Base-by-base conservation (phyloP, 2,113 vertebrate genomes). In the Hylia prasina region DNA sequence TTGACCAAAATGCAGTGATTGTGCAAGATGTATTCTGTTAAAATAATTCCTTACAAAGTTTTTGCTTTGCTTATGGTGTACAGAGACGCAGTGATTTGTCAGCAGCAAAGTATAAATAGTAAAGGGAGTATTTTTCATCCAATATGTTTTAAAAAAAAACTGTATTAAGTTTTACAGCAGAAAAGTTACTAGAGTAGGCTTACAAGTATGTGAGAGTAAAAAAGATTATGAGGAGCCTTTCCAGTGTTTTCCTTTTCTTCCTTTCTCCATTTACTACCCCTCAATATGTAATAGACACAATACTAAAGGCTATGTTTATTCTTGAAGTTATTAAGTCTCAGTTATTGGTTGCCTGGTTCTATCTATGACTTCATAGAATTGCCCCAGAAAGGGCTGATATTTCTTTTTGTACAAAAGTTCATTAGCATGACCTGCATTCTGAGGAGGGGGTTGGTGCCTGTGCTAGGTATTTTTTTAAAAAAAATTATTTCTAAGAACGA, bases 361-460 rank as follows among this genome's bases (percentile, higher is more conserved):
- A 45, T 50, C 18, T 48, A 45, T 15, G 33, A 9, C 11, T 51
- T 90, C 25, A 48, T 10, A 53, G 5, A 79, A 76, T 6, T n/a
- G 16, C 18, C 15, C 84, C 54, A 50, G 20, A 57, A 96, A 66
- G 13, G 12, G 20, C 6, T 66, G 56, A 27, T 61, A 81, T 73
- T 82, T 66, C 7, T 54, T 45, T 80, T 40, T 64, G 28, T 20
- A 60, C 15, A n/a, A 50, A 76, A 40, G 5, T 64, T 87, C 6
- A 19, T 63, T 77, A n/a, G 2, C 28, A 64, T 77, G 13, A 89
- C 11, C 19, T 61, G 3, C 37, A 39, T 76, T 70, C 92, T 77
- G 9, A 11, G 16, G 19, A 65, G 2, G 4, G 1, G 7, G 24
- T 4, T 72, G 6, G 3, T 64, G 6, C 9, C 25, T 33, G 11